Conservation (phyloP, 2,113 vertebrate genomes). For the Colistium nudipinnis region DNA sequence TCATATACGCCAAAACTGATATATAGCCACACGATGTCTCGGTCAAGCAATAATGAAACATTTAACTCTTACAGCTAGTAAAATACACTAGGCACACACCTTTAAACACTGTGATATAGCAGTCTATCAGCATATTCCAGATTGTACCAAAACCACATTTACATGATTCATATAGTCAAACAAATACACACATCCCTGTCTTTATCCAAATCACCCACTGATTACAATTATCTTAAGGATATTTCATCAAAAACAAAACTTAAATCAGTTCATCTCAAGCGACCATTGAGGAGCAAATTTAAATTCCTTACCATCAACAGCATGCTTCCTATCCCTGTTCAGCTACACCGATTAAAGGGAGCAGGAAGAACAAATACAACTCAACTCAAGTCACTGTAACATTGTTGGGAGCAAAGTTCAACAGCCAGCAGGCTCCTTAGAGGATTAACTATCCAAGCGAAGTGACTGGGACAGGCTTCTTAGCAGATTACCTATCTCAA, state of each 20-base stretch:
- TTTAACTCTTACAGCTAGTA: no score
- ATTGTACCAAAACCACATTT: not conserved
- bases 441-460: slow-evolving; percentile 57
- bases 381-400: slow-evolving; percentile 6
- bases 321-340: slow-evolving; percentile 24
- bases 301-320: slow-evolving; percentile 41
- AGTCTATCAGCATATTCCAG: not conserved
- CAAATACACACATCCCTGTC: not conserved
- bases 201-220: not conserved
- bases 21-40: no score
- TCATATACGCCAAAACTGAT: no score
- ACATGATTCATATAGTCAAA: not conserved
- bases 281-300: not conserved
- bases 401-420: slow-evolving; percentile 69
- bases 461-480: slow-evolving; percentile 47
- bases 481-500: slow-evolving; percentile 71
- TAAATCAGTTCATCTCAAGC: not conserved
- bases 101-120: not conserved
- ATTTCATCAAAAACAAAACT: not conserved
- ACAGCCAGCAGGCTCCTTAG: slow-evolving; percentile 52
- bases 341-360: not conserved
- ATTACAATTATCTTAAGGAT: not conserved
- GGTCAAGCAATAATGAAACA: not conserved
- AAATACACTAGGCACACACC: not conserved
- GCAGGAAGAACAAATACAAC: slow-evolving; percentile 27